Evolutionary conservation across 2,113 vertebrate genomes (phyloP).

Genomic region (Coptodon bakossiorum): DNA sequence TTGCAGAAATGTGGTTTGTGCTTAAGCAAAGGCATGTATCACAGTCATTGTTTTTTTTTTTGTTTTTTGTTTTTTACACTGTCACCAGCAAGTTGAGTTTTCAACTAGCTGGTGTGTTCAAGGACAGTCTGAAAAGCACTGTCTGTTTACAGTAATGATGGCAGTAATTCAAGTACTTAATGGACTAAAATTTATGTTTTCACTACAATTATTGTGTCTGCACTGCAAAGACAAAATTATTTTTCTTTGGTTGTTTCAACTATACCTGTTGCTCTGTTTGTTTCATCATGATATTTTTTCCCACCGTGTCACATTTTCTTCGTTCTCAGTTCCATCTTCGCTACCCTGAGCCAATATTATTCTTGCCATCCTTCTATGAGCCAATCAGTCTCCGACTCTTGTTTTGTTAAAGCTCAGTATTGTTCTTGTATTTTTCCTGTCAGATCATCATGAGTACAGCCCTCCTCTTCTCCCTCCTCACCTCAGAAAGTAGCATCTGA

Average conservation of each 20-base stretch:
- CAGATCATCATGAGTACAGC: background rate
- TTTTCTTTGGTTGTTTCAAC: background rate
- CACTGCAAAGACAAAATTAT: background rate
- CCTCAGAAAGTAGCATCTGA: background rate
- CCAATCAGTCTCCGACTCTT: background rate
- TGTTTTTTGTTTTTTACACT: background rate
- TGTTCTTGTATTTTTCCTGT: background rate
- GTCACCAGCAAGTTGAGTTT: too few relatives aligned
- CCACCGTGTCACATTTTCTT: background rate
- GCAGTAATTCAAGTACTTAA: background rate
- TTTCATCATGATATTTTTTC: background rate
- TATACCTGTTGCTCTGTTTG: background rate
- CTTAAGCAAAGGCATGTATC: background rate
- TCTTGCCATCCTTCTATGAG: background rate
- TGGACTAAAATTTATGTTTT: background rate
- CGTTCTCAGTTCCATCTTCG: background rate
- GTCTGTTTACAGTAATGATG: background rate
- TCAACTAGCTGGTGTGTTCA: background rate
- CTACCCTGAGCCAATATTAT: background rate
- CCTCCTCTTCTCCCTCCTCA: background rate
- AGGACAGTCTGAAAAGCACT: background rate
- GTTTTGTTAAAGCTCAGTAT: background rate
- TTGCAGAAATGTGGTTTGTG: background rate
- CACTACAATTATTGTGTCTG: background rate
- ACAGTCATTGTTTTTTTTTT: background rate